Evolutionary conservation across 2,888 invertebrate species (phyloP).

Genomic region (Onchidella celtica): DNA sequence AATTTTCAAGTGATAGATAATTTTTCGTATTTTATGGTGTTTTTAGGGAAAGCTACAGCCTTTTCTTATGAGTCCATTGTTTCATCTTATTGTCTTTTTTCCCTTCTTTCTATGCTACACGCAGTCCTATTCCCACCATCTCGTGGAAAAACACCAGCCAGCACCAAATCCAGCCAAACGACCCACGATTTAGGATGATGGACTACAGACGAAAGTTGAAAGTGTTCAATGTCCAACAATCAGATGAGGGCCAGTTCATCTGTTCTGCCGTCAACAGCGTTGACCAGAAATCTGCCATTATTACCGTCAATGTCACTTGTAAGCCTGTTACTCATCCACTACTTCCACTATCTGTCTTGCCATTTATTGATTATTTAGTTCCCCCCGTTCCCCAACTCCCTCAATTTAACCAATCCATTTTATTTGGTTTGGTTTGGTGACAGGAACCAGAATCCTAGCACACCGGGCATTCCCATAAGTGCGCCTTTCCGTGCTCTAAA

Average conservation of each 20-base stretch:
- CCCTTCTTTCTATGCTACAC: neutral
- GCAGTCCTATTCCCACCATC: slow-evolving; percentile 8
- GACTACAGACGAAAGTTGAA: neutral
- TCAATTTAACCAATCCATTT: too few species aligned
- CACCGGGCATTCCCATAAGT: too few species aligned
- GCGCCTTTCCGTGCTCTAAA: too few species aligned
- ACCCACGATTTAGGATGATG: neutral
- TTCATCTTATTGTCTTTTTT: neutral
- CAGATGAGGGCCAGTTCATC: slow-evolving; percentile 6
- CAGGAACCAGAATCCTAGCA: too few species aligned
- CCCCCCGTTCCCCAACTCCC: neutral
- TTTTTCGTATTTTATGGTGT: too few species aligned
- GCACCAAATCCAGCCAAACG: neutral
- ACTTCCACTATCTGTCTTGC: neutral
- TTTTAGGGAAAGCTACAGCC: too few species aligned
- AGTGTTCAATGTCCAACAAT: neutral
- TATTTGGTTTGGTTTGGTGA: too few species aligned
- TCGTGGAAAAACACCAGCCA: slow-evolving; percentile 11
- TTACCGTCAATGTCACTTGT: slow-evolving; percentile 32
- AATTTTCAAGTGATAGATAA: too few species aligned
- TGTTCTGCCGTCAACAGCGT: neutral
- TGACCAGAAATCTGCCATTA: neutral
- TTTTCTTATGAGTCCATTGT: too few species aligned
- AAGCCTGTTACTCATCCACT: slow-evolving; percentile 4
- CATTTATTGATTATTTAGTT: neutral